Conservation (phyloP, 2,888 invertebrate species). For the Troides oblongomaculatus region DNA sequence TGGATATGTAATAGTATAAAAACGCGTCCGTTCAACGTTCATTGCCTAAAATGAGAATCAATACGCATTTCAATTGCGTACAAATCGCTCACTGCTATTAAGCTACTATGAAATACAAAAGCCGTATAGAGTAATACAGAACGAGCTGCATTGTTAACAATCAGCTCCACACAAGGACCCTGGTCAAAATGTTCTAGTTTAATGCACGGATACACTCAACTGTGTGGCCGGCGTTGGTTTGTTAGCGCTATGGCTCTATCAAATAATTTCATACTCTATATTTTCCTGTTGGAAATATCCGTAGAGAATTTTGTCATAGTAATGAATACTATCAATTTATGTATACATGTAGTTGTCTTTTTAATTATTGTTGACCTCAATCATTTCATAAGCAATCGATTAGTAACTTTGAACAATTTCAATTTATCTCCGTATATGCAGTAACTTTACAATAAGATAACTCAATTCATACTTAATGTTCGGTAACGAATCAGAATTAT, state of each 20-base stretch:
- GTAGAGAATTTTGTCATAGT: constrained; percentile 1
- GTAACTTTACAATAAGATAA: no score
- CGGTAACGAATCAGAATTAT: no score
- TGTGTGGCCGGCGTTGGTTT: constrained; percentile 13
- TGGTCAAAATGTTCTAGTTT: constrained; percentile 28
- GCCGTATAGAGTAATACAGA: not conserved
- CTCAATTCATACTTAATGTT: no score
- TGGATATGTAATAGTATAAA: no score
- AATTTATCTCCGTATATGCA: no score
- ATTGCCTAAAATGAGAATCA: constrained; percentile 5
- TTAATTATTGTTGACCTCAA: no score
- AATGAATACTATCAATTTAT: no score
- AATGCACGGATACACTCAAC: constrained; percentile 23
- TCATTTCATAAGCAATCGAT: no score
- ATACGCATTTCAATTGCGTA: constrained; percentile 17
- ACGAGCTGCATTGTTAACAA: constrained; percentile 23
- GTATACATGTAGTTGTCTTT: no score
- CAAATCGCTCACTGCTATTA: constrained; percentile 8
- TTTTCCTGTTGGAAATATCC: constrained; percentile 6
- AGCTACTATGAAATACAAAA: constrained; percentile 4
- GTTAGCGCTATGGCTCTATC: constrained; percentile 7
- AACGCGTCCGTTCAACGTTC: no score
- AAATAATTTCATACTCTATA: constrained; percentile 10
- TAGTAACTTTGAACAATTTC: no score
- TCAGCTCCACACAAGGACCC: constrained; percentile 9